phyloP scores from a whole-genome alignment of 2,113 vertebrate genomes.

The Brachypodius melanocephalos region DNA sequence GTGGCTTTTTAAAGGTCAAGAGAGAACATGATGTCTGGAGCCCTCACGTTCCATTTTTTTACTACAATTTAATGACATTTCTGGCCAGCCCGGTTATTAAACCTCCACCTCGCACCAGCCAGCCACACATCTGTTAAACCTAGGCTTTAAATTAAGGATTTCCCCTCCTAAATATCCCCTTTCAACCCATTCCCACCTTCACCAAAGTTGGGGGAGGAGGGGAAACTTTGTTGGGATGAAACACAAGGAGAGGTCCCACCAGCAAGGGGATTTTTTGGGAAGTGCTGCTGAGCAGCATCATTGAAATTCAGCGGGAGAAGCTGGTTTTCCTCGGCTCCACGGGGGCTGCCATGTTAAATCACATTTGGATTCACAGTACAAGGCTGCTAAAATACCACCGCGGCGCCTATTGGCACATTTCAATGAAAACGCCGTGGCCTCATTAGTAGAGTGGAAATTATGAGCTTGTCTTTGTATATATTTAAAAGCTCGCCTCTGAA shows the following conservation, averaged over 20 bases:
- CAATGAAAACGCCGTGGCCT: slow-evolving; percentile 35
- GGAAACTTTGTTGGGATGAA: accelerated
- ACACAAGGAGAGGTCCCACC: background rate
- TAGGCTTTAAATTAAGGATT: background rate
- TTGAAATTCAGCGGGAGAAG: slow-evolving; percentile 21
- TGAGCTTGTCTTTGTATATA: slow-evolving; percentile 47
- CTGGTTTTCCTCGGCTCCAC: background rate
- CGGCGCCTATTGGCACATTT: slow-evolving; percentile 15
- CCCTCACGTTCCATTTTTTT: background rate
- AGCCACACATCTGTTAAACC: background rate
- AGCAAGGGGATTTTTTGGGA: background rate
- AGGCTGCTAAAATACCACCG: slow-evolving; percentile 53
- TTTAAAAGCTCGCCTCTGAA: slow-evolving; percentile 38
- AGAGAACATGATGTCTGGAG: background rate
- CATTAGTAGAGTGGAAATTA: slow-evolving; percentile 53
- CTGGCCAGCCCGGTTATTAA: background rate
- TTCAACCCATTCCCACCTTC: background rate
- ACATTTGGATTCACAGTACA: slow-evolving; percentile 49
- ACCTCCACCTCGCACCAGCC: accelerated
- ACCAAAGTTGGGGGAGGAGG: background rate
- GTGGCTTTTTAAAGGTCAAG: slow-evolving; percentile 38
- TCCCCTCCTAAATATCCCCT: background rate
- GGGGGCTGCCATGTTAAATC: slow-evolving; percentile 35
- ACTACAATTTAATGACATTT: background rate
- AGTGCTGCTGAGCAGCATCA: background rate